phyloP scores from a whole-genome alignment of 2,797 vertebrate species.

The Sorex maritimensis region DNA sequence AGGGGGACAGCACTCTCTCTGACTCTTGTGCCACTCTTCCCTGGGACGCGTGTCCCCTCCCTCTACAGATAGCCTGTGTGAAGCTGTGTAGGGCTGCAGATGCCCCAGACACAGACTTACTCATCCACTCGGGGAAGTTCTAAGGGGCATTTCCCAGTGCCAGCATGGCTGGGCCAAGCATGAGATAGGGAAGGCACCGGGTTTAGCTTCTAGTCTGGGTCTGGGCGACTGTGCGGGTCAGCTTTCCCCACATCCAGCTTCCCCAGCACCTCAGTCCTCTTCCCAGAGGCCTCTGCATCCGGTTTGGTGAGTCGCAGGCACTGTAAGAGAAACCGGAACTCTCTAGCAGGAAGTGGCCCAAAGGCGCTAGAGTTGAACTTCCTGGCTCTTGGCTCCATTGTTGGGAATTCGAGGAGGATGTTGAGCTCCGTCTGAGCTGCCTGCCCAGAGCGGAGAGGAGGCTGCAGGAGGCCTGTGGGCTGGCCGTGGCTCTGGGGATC shows the following conservation, averaged over 20 bases:
- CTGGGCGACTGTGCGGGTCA: neutral
- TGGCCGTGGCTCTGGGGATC: neutral
- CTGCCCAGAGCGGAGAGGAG: neutral
- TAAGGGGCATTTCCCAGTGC: neutral
- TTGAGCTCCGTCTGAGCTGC: too few species aligned
- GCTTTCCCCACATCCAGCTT: rapidly evolving
- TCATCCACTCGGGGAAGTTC: neutral
- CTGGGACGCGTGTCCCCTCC: neutral
- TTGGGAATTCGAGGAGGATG: neutral
- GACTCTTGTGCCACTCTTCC: neutral
- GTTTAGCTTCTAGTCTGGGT: neutral
- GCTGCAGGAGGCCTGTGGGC: too few species aligned
- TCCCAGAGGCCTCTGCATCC: neutral
- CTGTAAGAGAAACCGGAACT: neutral
- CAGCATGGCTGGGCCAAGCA: neutral
- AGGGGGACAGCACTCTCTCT: neutral
- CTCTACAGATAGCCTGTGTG: neutral
- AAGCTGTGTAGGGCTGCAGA: neutral
- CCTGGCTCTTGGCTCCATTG: neutral
- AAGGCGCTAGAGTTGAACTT: neutral
- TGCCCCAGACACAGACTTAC: neutral
- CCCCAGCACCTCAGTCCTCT: neutral
- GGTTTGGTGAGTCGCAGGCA: neutral
- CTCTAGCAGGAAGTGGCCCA: neutral
- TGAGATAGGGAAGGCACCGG: neutral